A percentile compares a stretch with the other conserved stretches of the same genome.
phyloP scores from a whole-genome alignment of 2,113 vertebrate species.

The Oreochromis aureus region DNA sequence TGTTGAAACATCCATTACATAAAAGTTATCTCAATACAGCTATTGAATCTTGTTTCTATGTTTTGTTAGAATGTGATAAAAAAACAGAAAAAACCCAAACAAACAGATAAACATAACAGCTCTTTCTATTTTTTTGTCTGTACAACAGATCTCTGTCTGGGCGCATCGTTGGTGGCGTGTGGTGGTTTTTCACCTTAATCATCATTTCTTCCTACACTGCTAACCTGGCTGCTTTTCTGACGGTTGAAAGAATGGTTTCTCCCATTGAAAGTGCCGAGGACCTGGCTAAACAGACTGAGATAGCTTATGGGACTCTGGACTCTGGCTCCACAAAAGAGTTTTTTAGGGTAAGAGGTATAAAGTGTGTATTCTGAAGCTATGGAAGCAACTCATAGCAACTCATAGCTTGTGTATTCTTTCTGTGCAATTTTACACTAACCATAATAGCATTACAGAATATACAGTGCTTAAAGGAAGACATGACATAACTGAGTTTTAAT shows the following conservation, averaged over 20 bases:
- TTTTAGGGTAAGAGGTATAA: constrained; percentile 85
- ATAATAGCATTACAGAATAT: not conserved
- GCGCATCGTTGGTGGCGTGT: constrained; percentile 97
- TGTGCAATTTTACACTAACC: not conserved
- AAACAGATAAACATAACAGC: not conserved
- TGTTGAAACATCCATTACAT: not conserved
- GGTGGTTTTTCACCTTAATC: constrained; percentile 99
- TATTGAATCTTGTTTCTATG: not conserved
- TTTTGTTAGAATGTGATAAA: not conserved
- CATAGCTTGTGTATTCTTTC: not conserved
- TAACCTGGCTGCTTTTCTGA: constrained; percentile 99
- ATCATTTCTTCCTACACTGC: constrained; percentile 99
- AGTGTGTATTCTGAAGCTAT: not conserved
- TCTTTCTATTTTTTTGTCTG: constrained; percentile 43
- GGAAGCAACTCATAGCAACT: not conserved
- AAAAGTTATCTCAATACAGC: not conserved
- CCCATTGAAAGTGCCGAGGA: constrained; percentile 98
- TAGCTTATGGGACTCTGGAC: constrained; percentile 97
- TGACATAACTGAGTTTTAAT: not conserved
- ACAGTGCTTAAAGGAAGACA: not conserved
- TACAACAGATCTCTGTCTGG: constrained; percentile 91
- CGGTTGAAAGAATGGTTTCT: constrained; percentile 98
- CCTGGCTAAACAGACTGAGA: constrained; percentile 96
- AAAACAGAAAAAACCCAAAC: not conserved
- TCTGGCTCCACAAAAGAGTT: constrained; percentile 99